A percentile compares a stretch with the other conserved stretches of the same genome.
Conservation (phyloP, 2,113 vertebrate species). For the Ceyx cyanopectus region DNA sequence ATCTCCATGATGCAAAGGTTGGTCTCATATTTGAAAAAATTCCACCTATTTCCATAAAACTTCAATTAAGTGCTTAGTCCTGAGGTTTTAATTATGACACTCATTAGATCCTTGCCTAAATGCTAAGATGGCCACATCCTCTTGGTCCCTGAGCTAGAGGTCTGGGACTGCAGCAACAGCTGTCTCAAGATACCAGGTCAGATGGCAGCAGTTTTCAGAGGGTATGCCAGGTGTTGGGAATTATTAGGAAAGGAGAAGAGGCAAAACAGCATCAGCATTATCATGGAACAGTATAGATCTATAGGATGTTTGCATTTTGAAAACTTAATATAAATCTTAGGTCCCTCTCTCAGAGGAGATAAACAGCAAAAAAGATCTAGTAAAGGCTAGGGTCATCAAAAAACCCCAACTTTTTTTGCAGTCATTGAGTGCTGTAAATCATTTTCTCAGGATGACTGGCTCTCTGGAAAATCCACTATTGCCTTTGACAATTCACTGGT, state of each 20-base stretch:
- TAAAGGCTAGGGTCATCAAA: neutral
- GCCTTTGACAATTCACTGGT: constrained; percentile 35
- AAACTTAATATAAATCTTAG: neutral
- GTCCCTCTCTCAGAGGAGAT: neutral
- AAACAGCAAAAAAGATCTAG: neutral
- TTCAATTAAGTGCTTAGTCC: neutral
- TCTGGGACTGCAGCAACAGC: neutral
- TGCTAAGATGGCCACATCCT: accelerated
- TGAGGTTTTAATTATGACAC: neutral
- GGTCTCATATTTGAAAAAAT: neutral
- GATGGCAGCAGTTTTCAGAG: neutral
- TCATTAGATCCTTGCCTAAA: neutral
- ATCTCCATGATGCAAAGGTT: neutral
- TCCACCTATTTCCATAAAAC: neutral
- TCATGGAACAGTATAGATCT: neutral
- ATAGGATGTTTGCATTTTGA: neutral
- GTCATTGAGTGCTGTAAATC: constrained; percentile 21
- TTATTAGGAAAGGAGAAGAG: neutral
- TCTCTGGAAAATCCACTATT: constrained; percentile 5
- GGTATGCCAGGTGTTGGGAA: accelerated
- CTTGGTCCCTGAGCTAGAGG: neutral
- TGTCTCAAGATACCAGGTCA: neutral
- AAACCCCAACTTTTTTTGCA: neutral
- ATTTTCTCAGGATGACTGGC: neutral
- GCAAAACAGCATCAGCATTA: neutral